Conservation (phyloP, 2,113 vertebrate genomes). For the Pollachius pollachius region DNA sequence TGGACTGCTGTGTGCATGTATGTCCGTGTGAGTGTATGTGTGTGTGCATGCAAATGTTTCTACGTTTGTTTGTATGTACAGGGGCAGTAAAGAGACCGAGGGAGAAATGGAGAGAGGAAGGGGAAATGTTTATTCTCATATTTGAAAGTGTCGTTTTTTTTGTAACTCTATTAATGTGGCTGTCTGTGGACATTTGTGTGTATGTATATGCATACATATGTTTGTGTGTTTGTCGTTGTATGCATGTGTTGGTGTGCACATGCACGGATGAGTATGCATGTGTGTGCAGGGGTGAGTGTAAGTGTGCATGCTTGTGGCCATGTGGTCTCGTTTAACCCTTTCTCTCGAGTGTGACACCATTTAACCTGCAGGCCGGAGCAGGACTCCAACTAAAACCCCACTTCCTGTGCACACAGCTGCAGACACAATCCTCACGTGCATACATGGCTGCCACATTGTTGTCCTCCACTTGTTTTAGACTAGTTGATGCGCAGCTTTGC, state of each 20-base stretch:
- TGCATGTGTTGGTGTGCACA: not conserved
- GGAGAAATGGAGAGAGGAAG: not conserved
- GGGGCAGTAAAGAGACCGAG: not conserved
- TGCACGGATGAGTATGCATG: not conserved
- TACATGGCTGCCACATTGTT: not conserved
- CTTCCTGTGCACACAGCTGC: conserved; percentile 65
- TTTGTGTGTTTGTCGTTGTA: not conserved
- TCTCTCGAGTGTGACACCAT: conserved; percentile 63
- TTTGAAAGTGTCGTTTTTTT: not conserved
- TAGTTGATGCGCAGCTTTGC: too few relatives aligned
- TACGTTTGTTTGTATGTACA: too few relatives aligned
- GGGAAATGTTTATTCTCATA: not conserved
- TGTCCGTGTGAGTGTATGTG: not conserved
- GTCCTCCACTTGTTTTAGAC: too few relatives aligned
- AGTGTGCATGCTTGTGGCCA: conserved; percentile 29
- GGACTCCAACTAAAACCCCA: conserved; percentile 61
- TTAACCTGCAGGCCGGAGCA: conserved; percentile 58
- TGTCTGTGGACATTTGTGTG: not conserved
- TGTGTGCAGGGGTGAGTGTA: not conserved
- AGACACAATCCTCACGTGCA: conserved; percentile 19
- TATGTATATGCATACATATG: not conserved
- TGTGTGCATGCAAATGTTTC: too few relatives aligned
- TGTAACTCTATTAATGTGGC: not conserved
- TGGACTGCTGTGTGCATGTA: not conserved
- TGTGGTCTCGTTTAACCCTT: conserved; percentile 69